A percentile compares a stretch with the other conserved stretches of the same genome.
Conservation (phyloP, 2,888 invertebrate species). For the Lithosia quadra region DNA sequence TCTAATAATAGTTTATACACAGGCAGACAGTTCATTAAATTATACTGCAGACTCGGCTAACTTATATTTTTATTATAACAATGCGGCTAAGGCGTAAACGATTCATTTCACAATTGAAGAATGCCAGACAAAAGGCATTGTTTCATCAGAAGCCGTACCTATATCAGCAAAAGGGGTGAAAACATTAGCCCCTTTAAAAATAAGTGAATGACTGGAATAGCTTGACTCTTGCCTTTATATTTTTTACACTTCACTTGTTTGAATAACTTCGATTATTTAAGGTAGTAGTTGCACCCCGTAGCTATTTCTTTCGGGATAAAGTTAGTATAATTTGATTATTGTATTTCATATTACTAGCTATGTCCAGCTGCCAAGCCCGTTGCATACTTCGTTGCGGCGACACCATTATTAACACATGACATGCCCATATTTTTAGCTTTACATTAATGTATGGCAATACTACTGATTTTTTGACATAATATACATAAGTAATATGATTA, state of each 20-base stretch:
- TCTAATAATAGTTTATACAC: neutral
- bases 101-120: conserved; percentile 53
- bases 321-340: too few relatives aligned
- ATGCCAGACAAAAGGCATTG: conserved; percentile 60
- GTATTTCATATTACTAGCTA: too few relatives aligned
- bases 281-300: too few relatives aligned
- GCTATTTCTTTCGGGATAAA: too few relatives aligned
- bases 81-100: conserved; percentile 28
- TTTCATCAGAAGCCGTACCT: conserved; percentile 45
- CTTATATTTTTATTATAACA: conserved; percentile 21
- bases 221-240: conserved; percentile 14
- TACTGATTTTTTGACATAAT: too few relatives aligned
- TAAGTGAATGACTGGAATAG: conserved; percentile 24
- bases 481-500: too few relatives aligned
- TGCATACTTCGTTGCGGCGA: too few relatives aligned
- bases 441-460: too few relatives aligned
- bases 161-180: conserved; percentile 49
- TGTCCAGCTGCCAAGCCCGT: too few relatives aligned
- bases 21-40: neutral
- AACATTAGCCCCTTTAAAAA: conserved; percentile 39
- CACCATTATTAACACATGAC: too few relatives aligned
- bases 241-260: neutral
- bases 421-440: too few relatives aligned
- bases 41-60: neutral
- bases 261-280: too few relatives aligned